Evolutionary conservation across 2,113 vertebrate genomes (phyloP), one percentile per base, ranked within the genome.

Genomic region (Panthera tigris): DNA sequence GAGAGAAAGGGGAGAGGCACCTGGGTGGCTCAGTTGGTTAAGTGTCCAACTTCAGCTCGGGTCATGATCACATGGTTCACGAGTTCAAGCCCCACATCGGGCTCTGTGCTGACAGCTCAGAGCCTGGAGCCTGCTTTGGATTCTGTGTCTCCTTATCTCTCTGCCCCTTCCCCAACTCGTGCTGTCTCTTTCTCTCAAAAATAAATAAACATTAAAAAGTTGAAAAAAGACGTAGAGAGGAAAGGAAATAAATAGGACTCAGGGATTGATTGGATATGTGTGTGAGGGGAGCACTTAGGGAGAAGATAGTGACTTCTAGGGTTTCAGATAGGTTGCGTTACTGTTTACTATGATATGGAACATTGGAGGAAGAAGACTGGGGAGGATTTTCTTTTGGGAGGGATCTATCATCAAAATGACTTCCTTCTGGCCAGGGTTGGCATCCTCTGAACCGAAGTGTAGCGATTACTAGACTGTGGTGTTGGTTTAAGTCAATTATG

Each of bases 371-470:
- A 83, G 33, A 85, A 83, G 83, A 82, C 29, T 69, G 50, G 74
- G 16, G 14, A 94, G 14, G 65, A 55, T 85, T 92, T 92, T 86
- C 83, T 95, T n/a, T 21, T 82, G 66, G 50, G 48, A 7, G 29
- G 76, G 27, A 82, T 84, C 48, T 69, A 80, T 83, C n/a, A 71
- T 83, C 21, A 68, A 79, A 95, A 79, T 6, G 21, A 15, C 31
- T 84, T 91, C 41, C 63, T 94, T 94, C 50, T 79, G 66, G 73
- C 57, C 85, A 79, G 7, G 5, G 31, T 73, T 92, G 73, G 36
- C 27, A 83, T 92, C 23, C 63, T 96, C 85, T 71, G 52, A 97
- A 95, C 71, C 31, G 50, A 94, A 95, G 52, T 61, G 52, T 84
- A 85, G 71, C 27, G 63, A 63, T 92, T 91, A 92, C 63, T 78